A percentile compares a stretch with the other conserved stretches of the same genome.
Conservation (phyloP, 2,113 vertebrate species). For the Stercorarius parasiticus region DNA sequence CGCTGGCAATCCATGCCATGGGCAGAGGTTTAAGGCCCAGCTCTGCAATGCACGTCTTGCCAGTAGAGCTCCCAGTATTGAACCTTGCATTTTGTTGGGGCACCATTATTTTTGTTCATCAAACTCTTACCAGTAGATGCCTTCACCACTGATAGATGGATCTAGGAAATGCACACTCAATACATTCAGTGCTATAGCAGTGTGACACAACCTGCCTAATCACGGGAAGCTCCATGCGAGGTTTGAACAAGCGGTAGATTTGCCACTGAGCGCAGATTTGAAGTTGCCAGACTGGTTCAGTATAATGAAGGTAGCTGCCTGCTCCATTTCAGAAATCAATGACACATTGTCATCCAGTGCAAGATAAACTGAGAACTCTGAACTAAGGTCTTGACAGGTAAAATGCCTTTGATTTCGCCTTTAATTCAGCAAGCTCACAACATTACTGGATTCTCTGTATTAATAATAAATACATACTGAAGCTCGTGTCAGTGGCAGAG, state of each 20-base stretch:
- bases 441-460: background rate
- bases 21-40: background rate
- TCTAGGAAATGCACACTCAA: background rate
- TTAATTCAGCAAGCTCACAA: constrained; percentile 38
- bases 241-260: background rate
- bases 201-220: background rate
- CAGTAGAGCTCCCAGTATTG: background rate
- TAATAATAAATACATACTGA: constrained; percentile 46
- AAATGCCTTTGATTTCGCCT: constrained; percentile 42
- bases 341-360: constrained; percentile 2
- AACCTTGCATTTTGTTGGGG: background rate
- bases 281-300: background rate
- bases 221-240: background rate
- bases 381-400: constrained; percentile 42
- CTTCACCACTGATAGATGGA: background rate
- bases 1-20: background rate
- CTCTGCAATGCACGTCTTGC: background rate
- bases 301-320: constrained; percentile 9
- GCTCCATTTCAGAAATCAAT: background rate
- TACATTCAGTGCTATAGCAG: background rate
- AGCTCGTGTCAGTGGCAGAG: background rate
- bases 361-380: constrained; percentile 22
- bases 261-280: background rate
- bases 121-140: background rate
- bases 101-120: background rate